A percentile compares a stretch with the other conserved stretches of the same genome.
Evolutionary conservation across 2,888 invertebrate genomes (phyloP).

Genomic region (Maniola hyperantus): DNA sequence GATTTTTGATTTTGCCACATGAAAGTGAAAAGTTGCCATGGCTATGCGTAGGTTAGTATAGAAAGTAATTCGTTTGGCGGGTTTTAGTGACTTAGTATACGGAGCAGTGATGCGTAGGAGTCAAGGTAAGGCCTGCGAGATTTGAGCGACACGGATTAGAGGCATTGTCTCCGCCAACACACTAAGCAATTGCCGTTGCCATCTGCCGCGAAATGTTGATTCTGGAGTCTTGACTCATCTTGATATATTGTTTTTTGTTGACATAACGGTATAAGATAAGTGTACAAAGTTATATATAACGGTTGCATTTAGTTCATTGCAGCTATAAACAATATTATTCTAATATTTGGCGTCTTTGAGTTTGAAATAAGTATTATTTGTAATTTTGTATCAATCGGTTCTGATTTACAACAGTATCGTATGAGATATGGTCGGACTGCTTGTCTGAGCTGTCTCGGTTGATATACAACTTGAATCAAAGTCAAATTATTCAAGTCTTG

Average conservation of each 20-base stretch:
- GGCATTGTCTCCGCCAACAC: slow-evolving; percentile 79
- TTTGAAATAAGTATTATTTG: slow-evolving; percentile 41
- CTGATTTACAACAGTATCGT: slow-evolving; percentile 37
- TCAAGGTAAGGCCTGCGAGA: slow-evolving; percentile 81
- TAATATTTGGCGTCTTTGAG: slow-evolving; percentile 21
- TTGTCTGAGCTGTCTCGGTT: slow-evolving; percentile 31
- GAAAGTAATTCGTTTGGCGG: slow-evolving; percentile 28
- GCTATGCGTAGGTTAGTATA: slow-evolving; percentile 10
- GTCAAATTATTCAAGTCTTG: slow-evolving; percentile 36
- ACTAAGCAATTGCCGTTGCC: slow-evolving; percentile 55
- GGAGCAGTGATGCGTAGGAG: slow-evolving; percentile 74
- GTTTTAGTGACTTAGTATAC: slow-evolving; percentile 59
- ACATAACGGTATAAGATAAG: slow-evolving; percentile 40
- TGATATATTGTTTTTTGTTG: slow-evolving; percentile 45
- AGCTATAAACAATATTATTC: slow-evolving; percentile 7
- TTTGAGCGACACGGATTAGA: slow-evolving; percentile 63
- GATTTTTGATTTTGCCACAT: neutral
- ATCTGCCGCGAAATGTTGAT: slow-evolving; percentile 49
- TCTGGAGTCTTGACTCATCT: slow-evolving; percentile 50
- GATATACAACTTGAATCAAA: slow-evolving; percentile 38
- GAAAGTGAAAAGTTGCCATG: slow-evolving; percentile 18
- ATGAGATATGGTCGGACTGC: slow-evolving; percentile 33
- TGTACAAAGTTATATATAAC: slow-evolving; percentile 9
- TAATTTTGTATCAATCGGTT: slow-evolving; percentile 40
- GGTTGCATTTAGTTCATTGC: neutral